Conservation (phyloP, 2,113 vertebrate species). For the Microcebus lehilahytsara region DNA sequence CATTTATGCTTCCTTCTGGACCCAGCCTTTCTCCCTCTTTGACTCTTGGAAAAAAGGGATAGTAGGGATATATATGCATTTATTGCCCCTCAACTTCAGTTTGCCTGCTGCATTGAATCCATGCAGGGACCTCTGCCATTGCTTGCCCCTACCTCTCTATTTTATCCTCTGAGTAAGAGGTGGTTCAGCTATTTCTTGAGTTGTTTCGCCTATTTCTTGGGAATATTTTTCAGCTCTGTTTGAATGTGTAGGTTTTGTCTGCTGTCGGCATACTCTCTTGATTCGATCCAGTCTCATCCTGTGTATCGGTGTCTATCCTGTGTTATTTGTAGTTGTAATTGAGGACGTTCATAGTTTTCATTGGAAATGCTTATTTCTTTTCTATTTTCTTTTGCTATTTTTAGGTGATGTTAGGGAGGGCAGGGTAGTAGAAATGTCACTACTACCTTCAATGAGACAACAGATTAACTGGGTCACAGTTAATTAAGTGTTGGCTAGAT, state of each 20-base stretch:
- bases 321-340: not conserved
- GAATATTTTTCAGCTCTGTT: not conserved
- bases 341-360: not conserved
- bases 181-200: not conserved
- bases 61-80: accelerated
- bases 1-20: not conserved
- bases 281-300: not conserved
- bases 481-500: not conserved
- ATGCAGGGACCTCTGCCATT: not conserved
- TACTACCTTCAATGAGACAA: not conserved
- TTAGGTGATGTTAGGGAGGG: not conserved
- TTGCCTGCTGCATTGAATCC: not conserved
- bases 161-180: not conserved
- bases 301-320: not conserved
- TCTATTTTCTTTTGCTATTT: not conserved
- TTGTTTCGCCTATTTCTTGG: not conserved
- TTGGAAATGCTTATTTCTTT: not conserved
- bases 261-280: not conserved
- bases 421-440: not conserved
- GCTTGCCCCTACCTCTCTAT: not conserved
- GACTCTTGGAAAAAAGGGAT: not conserved
- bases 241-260: not conserved
- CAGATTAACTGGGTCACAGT: not conserved
- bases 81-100: not conserved
- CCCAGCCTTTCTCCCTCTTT: not conserved